Conservation (phyloP, 2,797 vertebrate genomes). For the Sebastes dallii region DNA sequence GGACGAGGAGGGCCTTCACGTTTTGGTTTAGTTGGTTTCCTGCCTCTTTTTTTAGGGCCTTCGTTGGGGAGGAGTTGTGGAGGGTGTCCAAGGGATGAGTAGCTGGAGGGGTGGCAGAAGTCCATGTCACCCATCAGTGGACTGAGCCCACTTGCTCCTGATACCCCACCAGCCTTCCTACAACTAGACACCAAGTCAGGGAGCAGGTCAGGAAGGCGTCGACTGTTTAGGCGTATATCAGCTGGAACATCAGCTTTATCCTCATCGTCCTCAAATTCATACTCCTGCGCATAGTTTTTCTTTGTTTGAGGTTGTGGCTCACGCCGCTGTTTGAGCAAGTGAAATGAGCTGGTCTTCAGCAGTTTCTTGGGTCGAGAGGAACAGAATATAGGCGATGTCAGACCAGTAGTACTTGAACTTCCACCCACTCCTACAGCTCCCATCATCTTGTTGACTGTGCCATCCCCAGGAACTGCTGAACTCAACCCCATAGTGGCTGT, state of each 20-base stretch:
- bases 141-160: conserved; percentile 79
- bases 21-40: conserved; percentile 93
- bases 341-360: conserved; percentile 92
- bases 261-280: conserved; percentile 93
- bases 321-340: conserved; percentile 88
- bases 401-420: conserved; percentile 67
- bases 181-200: conserved; percentile 94
- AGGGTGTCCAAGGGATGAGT: conserved; percentile 73
- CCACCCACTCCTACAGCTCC: conserved; percentile 63
- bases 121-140: conserved; percentile 89
- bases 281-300: conserved; percentile 92
- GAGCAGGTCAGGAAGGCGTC: conserved; percentile 85
- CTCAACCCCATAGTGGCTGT: conserved; percentile 68
- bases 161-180: conserved; percentile 75
- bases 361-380: conserved; percentile 93
- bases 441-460: conserved; percentile 77
- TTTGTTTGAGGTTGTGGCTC: conserved; percentile 84
- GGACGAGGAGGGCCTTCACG: conserved; percentile 91
- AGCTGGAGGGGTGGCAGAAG: conserved; percentile 82
- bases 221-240: conserved; percentile 91
- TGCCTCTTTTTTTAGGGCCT: conserved; percentile 89
- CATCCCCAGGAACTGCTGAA: conserved; percentile 65
- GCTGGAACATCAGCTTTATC: conserved; percentile 91
- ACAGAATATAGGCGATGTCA: conserved; percentile 90
- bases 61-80: conserved; percentile 76